These are phyloP conservation scores for Apodemia mormo DNA, from an alignment of 2,888 invertebrate species.

Conservation along the genomic window DNA sequence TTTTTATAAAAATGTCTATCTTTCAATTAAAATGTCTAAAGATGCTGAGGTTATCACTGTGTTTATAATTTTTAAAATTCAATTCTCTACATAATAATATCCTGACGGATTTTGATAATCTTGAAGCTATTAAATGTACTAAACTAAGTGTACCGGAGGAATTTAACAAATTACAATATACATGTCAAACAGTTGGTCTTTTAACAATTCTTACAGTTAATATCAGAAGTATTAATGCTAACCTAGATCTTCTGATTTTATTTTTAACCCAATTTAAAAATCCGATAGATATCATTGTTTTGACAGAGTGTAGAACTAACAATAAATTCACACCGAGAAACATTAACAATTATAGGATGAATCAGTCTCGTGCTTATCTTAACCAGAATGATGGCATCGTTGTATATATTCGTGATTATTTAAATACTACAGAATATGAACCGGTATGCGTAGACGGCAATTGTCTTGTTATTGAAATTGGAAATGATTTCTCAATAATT, in stretches of 20 bases:
- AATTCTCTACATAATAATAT: neutral
- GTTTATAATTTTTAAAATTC: neutral
- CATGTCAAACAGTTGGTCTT: neutral
- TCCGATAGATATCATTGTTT: slow-evolving; percentile 8
- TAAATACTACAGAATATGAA: neutral
- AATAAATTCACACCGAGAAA: slow-evolving; percentile 1
- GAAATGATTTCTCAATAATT: slow-evolving; percentile 2
- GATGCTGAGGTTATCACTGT: neutral
- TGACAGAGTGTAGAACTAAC: slow-evolving; percentile 9
- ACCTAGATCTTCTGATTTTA: neutral
- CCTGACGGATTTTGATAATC: neutral
- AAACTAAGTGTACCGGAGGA: neutral
- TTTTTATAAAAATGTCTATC: neutral
- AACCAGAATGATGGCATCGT: slow-evolving; percentile 9
- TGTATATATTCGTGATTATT: slow-evolving; percentile 2
- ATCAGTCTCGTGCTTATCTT: neutral
- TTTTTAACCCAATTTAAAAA: slow-evolving; percentile 5
- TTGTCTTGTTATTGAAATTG: neutral
- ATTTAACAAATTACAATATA: neutral
- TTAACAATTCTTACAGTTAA: neutral
- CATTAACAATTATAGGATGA: slow-evolving; percentile 5
- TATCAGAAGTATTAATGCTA: slow-evolving; percentile 7
- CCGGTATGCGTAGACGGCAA: neutral
- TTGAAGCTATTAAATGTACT: neutral
- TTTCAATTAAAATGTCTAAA: neutral